Evolutionary conservation across 1,140 invertebrate genomes (phyloP).

Genomic region (Chionoecetes opilio): DNA sequence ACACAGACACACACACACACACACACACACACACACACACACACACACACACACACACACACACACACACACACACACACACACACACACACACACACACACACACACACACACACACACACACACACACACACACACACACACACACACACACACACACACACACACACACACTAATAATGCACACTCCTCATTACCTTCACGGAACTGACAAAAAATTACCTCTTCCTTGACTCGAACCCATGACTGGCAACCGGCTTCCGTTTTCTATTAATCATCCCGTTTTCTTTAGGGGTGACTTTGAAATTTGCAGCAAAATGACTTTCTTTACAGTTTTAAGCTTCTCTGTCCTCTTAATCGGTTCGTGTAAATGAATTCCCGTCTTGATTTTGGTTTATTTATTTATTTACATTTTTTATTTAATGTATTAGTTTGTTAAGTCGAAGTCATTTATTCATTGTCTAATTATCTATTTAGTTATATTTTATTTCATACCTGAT

Average conservation of each 20-base stretch:
- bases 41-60: constrained; percentile 58
- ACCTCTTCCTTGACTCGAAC: constrained; percentile 46
- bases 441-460: too few species aligned
- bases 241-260: constrained; percentile 55
- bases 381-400: too few species aligned
- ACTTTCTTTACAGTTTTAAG: too few species aligned
- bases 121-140: constrained; percentile 38
- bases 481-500: too few species aligned
- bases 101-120: constrained; percentile 47
- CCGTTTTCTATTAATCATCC: constrained; percentile 62
- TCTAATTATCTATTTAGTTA: too few species aligned
- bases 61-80: constrained; percentile 54
- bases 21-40: neutral
- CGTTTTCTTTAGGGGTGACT: constrained; percentile 11
- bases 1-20: too few species aligned
- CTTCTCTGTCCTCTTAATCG: too few species aligned
- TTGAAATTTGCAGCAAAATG: neutral
- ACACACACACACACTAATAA: constrained; percentile 14
- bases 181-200: neutral
- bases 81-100: constrained; percentile 55
- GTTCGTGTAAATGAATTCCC: too few species aligned
- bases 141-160: constrained; percentile 31
- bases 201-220: constrained; percentile 61
- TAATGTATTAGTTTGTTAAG: too few species aligned
- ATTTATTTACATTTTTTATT: too few species aligned